phyloP scores from a whole-genome alignment of 2,797 vertebrate genomes.

The Etheostoma nigrum region DNA sequence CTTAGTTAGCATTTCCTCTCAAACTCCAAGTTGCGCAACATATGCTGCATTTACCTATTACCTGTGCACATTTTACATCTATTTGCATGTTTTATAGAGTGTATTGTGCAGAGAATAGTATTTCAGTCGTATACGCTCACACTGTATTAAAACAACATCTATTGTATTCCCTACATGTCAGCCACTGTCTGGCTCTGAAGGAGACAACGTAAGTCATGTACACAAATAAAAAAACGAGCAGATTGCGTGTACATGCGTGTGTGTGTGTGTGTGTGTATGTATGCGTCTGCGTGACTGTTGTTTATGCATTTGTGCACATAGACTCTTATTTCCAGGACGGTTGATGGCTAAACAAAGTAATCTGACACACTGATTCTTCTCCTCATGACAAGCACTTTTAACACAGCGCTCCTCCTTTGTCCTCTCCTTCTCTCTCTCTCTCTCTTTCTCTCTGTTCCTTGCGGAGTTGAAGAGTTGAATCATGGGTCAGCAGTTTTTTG shows the following conservation, averaged over 20 bases:
- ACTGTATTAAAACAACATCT: slow-evolving; percentile 40
- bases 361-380: slow-evolving; percentile 57
- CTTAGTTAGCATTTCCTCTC: background rate
- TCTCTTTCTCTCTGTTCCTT: slow-evolving; percentile 44
- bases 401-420: slow-evolving; percentile 26
- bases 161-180: slow-evolving; percentile 29
- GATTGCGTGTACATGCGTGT: background rate
- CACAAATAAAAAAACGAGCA: background rate
- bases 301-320: slow-evolving; percentile 9
- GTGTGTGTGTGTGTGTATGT: slow-evolving; percentile 4
- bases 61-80: slow-evolving; percentile 1
- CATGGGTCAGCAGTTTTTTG: slow-evolving; percentile 91
- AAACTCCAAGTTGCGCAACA: background rate
- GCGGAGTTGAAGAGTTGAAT: slow-evolving; percentile 91
- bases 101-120: background rate
- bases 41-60: background rate
- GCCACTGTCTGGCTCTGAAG: slow-evolving; percentile 31
- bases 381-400: slow-evolving; percentile 65
- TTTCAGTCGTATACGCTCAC: slow-evolving; percentile 24
- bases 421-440: slow-evolving; percentile 31
- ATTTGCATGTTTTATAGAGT: background rate
- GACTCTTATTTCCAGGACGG: slow-evolving; percentile 27
- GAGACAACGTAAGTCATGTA: slow-evolving; percentile 36
- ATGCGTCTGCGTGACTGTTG: background rate
- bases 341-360: slow-evolving; percentile 60